These are phyloP conservation scores for Misgurnus mizolepis DNA, from an alignment of 2,113 vertebrate species.

Conservation along the genomic window DNA sequence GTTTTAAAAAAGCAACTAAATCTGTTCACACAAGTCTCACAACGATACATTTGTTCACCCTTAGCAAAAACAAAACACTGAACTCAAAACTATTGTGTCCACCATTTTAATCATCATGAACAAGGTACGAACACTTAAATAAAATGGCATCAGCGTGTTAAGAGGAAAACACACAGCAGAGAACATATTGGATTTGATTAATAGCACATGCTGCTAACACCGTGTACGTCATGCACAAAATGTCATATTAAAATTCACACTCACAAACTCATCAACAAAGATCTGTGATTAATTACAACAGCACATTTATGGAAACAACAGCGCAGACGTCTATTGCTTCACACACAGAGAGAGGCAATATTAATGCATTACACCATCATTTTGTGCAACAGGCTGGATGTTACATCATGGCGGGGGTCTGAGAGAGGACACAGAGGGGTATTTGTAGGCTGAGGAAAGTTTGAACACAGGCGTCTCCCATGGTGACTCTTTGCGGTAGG, in stretches of 20 bases:
- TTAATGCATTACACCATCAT: conserved; percentile 31
- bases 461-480: conserved; percentile 69
- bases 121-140: conserved; percentile 29
- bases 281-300: conserved; percentile 45
- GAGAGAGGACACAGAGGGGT: conserved; percentile 62
- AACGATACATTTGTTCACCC: too few species aligned
- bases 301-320: conserved; percentile 34
- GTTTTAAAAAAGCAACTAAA: too few species aligned
- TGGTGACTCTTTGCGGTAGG: conserved; percentile 43
- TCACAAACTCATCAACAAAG: conserved; percentile 28
- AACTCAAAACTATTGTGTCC: conserved; percentile 23
- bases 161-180: neutral
- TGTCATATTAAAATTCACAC: conserved; percentile 41
- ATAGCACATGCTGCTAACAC: conserved; percentile 46
- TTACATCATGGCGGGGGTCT: conserved; percentile 39
- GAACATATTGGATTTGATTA: conserved; percentile 36
- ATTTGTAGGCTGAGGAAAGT: conserved; percentile 57
- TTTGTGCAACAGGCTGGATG: neutral
- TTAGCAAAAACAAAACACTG: neutral
- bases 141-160: conserved; percentile 35
- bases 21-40: too few species aligned
- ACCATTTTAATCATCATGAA: conserved; percentile 11
- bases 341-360: conserved; percentile 20
- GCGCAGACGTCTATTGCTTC: conserved; percentile 39
- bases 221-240: conserved; percentile 19